These are phyloP conservation scores for Neuroscelio doddi DNA, from an alignment of 2,888 invertebrate genomes.

Conservation along the genomic window DNA sequence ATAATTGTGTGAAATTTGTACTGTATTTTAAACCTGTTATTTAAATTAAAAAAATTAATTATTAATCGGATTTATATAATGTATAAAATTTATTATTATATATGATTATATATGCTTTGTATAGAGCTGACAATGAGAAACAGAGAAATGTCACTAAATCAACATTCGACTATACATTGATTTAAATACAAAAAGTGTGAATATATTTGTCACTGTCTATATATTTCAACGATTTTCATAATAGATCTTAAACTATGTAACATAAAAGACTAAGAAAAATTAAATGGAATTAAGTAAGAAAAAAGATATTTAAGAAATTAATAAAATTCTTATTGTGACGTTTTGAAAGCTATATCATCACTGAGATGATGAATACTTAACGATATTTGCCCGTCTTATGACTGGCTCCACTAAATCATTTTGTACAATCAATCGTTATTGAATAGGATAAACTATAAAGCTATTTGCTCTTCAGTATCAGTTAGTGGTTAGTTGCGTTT, in stretches of 20 bases:
- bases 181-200: no score
- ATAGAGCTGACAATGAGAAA: no score
- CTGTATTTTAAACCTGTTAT: no score
- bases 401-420: slow-evolving; percentile 18
- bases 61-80: no score
- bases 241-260: slow-evolving; percentile 7
- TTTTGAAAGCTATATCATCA: slow-evolving; percentile 14
- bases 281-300: slow-evolving; percentile 4
- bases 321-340: slow-evolving; percentile 22
- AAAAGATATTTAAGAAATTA: slow-evolving; percentile 15
- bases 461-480: slow-evolving; percentile 4
- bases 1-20: no score
- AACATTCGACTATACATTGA: no score
- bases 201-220: no score
- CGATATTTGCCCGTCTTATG: slow-evolving; percentile 6
- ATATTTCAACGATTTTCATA: slow-evolving; percentile 17
- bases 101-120: no score
- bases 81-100: no score
- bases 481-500: slow-evolving; percentile 10
- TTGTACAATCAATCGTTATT: slow-evolving; percentile 25
- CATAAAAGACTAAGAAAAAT: slow-evolving; percentile 19
- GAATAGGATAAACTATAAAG: slow-evolving; percentile 11
- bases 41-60: no score
- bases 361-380: slow-evolving; percentile 16
- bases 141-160: no score